Evolutionary conservation across 2,797 vertebrate species (phyloP), one percentile per base, ranked within the genome.

Genomic region (Rousettus madagascariensis): DNA sequence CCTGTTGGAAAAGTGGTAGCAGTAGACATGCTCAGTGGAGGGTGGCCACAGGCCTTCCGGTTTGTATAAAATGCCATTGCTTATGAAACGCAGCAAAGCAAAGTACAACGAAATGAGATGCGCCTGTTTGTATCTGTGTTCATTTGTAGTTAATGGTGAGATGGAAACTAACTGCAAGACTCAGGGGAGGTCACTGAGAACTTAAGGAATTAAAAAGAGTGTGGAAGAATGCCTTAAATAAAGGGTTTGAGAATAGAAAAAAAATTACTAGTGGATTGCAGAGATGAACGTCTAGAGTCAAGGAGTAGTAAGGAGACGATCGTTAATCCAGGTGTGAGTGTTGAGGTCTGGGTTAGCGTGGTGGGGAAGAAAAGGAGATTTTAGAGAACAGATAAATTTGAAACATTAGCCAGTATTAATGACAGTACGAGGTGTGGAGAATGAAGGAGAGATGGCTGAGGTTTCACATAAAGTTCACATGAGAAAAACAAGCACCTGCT

Each of bases 341-440:
- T 49, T 71, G 61, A 95, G 68, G 43, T 51, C 30, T 88, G 46
- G 30, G 63, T 75, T 92, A 65, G 8, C 41, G 13, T 82, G 46
- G 6, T 57, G 2, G 10, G 10, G 83, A 59, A 36, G 19, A 38
- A 80, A 15, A 66, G 59, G 30, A 5, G 43, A 17, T 46, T 83
- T 87, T 38, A 63, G 57, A 72, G 91, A 91, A 59, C 17, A 72
- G 26, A 77, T 8, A 74, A 36, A 63, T 63, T 53, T 86, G 51
- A 53, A 75, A 95, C 49, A 55, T 63, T 51, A 84, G 65, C 77
- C 43, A 87, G 51, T 59, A 75, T 80, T 69, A 88, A 57, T 90
- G 55, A 55, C 49, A 74, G 28, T 90, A 26, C 7, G 38, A 49
- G 59, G 7, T 59, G 20, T 66, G 12, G 36, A 68, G 72, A 79